A percentile compares a stretch with the other conserved stretches of the same genome.
These are phyloP conservation scores for Papilio demoleus DNA, from an alignment of 2,888 invertebrate genomes.

Conservation along the genomic window DNA sequence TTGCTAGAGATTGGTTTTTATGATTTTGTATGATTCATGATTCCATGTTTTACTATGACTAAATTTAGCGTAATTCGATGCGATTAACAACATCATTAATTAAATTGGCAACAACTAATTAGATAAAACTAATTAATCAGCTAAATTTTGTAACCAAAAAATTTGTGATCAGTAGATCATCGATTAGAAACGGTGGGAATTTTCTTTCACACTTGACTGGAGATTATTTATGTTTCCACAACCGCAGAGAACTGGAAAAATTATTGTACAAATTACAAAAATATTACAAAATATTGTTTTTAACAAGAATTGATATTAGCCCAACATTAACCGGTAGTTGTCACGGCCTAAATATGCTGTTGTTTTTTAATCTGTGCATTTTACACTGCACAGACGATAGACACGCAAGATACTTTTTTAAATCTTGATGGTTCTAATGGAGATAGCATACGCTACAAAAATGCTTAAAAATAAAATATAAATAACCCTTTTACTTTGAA, in stretches of 20 bases:
- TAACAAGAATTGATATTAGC: constrained; percentile 36
- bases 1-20: too few relatives aligned
- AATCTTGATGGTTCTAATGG: constrained; percentile 61
- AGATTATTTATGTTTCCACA: constrained; percentile 35
- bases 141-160: background rate
- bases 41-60: background rate
- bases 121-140: background rate
- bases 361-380: constrained; percentile 34
- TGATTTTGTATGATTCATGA: too few relatives aligned
- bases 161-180: constrained; percentile 7
- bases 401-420: constrained; percentile 73
- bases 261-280: constrained; percentile 19
- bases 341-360: constrained; percentile 45
- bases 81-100: background rate
- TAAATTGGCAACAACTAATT: background rate
- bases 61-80: background rate
- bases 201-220: constrained; percentile 28
- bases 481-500: too few relatives aligned
- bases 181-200: constrained; percentile 12
- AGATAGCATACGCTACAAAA: background rate
- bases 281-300: constrained; percentile 34
- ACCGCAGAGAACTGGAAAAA: constrained; percentile 30
- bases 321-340: constrained; percentile 42
- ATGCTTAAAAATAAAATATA: background rate
- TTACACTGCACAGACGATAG: constrained; percentile 40